Conservation (phyloP, 1,140 invertebrate genomes). For the Nasonia giraulti region DNA sequence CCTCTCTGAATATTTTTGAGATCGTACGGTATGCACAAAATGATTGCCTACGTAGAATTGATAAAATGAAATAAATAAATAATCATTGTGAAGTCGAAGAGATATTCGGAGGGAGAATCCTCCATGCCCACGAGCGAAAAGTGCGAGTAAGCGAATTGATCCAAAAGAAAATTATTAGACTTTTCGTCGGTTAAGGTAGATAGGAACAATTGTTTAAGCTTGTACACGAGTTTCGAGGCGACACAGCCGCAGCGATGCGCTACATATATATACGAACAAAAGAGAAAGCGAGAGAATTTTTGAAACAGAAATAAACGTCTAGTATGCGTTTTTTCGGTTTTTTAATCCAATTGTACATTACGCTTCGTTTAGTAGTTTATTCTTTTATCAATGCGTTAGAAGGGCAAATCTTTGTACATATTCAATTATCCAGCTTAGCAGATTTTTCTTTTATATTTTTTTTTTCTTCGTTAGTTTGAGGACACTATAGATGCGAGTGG, state of each 20-base stretch:
- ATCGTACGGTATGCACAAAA: neutral
- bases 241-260: neutral
- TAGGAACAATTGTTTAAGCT: conserved; percentile 24
- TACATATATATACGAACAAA: neutral
- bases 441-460: neutral
- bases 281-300: neutral
- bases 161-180: neutral
- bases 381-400: conserved; percentile 18
- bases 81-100: neutral
- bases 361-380: conserved; percentile 11
- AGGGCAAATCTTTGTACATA: conserved; percentile 30
- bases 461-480: neutral
- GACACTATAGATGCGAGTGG: neutral
- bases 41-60: neutral
- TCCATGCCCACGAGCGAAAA: neutral
- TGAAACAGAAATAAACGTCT: conserved; percentile 20
- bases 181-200: conserved; percentile 4
- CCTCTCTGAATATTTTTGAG: neutral
- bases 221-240: neutral
- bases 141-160: neutral
- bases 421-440: conserved; percentile 27
- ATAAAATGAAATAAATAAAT: neutral
- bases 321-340: conserved; percentile 17
- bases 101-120: neutral
- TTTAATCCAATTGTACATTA: conserved; percentile 23